Evolutionary conservation across 2,888 invertebrate species (phyloP).

Genomic region (Eutolmus rufibarbis): DNA sequence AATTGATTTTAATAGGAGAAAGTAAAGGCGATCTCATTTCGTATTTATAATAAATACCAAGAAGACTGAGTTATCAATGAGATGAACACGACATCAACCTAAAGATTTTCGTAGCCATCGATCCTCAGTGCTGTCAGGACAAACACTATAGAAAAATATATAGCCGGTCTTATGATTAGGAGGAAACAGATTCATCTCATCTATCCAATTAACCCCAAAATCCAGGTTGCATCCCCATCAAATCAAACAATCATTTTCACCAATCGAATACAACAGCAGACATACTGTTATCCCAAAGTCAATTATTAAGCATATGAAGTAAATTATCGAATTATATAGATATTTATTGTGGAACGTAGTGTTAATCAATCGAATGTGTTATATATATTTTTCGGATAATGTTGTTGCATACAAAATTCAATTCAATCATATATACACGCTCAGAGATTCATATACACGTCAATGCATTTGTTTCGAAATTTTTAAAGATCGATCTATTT

Average conservation of each 20-base stretch:
- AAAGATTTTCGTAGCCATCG: conserved; percentile 32
- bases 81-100: neutral
- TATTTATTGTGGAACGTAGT: conserved; percentile 24
- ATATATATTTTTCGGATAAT: conserved; percentile 35
- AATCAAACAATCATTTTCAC: conserved; percentile 14
- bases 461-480: conserved; percentile 14
- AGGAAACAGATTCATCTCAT: conserved; percentile 17
- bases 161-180: conserved; percentile 36
- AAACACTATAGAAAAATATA: neutral
- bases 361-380: conserved; percentile 30
- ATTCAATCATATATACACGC: conserved; percentile 33
- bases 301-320: conserved; percentile 27
- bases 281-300: conserved; percentile 33
- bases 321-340: conserved; percentile 8
- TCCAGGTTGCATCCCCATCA: neutral
- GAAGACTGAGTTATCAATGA: conserved; percentile 39
- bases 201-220: neutral
- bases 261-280: neutral
- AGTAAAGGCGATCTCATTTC: conserved; percentile 14
- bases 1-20: conserved; percentile 24
- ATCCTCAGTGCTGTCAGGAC: conserved; percentile 24
- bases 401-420: conserved; percentile 30
- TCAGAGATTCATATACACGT: conserved; percentile 34
- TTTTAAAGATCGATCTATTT: conserved; percentile 20
- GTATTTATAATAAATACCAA: conserved; percentile 22